Conservation (phyloP, 2,113 vertebrate genomes). For the Heterotilapia buettikoferi region DNA sequence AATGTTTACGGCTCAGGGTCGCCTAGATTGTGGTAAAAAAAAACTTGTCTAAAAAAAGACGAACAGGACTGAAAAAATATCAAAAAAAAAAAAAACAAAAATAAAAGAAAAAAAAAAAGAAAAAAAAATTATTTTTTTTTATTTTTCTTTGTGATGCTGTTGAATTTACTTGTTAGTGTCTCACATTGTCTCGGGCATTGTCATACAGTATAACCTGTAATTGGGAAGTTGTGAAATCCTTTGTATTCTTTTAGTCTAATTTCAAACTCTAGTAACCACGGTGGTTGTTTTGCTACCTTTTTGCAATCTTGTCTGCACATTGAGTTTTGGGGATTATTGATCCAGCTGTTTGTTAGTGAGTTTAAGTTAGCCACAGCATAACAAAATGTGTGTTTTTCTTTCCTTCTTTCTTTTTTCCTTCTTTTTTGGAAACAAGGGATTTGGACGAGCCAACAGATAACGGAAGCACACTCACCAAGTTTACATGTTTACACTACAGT, state of each 20-base stretch:
- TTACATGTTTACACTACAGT: conserved; percentile 70
- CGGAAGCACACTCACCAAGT: conserved; percentile 74
- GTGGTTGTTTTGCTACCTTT: conserved; percentile 43
- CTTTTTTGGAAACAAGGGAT: conserved; percentile 7
- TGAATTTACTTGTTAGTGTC: conserved; percentile 32
- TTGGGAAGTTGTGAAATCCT: conserved; percentile 30
- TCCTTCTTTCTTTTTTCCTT: conserved; percentile 23
- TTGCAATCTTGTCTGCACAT: conserved; percentile 37
- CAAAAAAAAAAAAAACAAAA: conserved; percentile 14
- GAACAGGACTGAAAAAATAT: too few relatives aligned
- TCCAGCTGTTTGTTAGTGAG: conserved; percentile 32
- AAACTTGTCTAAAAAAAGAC: too few relatives aligned
- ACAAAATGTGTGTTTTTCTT: conserved; percentile 29
- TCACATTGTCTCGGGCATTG: conserved; percentile 44
- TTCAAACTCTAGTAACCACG: conserved; percentile 28
- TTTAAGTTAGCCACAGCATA: conserved; percentile 46
- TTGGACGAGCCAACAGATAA: conserved; percentile 59
- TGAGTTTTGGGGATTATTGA: conserved; percentile 17
- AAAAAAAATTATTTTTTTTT: background rate
- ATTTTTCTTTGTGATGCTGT: conserved; percentile 27
- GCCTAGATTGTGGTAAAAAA: too few relatives aligned
- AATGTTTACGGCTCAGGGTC: too few relatives aligned
- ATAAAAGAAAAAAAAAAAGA: conserved; percentile 29
- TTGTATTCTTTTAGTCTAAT: conserved; percentile 45
- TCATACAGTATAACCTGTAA: conserved; percentile 25